Conservation (phyloP, 30 jellyfish, hydroid and myxozoan genomes). For the Aurelia sp. region DNA sequence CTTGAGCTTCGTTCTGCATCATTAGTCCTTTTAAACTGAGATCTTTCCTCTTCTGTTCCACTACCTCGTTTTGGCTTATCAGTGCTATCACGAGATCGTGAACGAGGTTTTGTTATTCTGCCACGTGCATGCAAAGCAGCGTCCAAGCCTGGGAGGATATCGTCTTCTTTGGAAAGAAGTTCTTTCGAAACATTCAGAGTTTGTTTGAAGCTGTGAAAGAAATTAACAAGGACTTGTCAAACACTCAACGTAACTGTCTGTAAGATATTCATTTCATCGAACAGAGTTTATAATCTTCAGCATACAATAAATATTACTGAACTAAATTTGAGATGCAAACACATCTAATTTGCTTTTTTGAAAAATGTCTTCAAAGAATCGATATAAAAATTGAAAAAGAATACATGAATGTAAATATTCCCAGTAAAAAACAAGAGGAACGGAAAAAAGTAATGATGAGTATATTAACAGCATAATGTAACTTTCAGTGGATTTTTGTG, state of each 20-base stretch:
- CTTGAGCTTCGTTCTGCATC: too few relatives aligned
- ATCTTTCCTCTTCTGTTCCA: constrained; percentile 47
- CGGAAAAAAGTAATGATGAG: too few relatives aligned
- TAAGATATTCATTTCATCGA: background rate
- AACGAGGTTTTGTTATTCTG: constrained; percentile 31
- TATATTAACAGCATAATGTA: too few relatives aligned
- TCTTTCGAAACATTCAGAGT: constrained; percentile 38
- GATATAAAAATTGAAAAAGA: too few relatives aligned
- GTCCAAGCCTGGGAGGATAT: constrained; percentile 59
- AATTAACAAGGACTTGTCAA: background rate
- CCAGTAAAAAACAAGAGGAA: too few relatives aligned
- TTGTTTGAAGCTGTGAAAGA: constrained; percentile 30
- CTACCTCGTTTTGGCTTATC: constrained; percentile 52
- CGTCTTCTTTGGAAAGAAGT: constrained; percentile 6
- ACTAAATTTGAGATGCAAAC: too few relatives aligned
- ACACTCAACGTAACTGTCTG: background rate
- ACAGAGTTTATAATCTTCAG: too few relatives aligned
- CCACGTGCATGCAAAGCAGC: constrained; percentile 20
- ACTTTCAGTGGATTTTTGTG: too few relatives aligned
- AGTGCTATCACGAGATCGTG: constrained; percentile 48
- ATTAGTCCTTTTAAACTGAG: constrained; percentile 11
- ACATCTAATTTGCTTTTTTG: too few relatives aligned
- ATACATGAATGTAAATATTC: too few relatives aligned
- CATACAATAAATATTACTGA: too few relatives aligned
- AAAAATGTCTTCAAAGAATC: too few relatives aligned